Conservation (phyloP, 2,113 vertebrate genomes). For the Brachypteracias leptosomus region DNA sequence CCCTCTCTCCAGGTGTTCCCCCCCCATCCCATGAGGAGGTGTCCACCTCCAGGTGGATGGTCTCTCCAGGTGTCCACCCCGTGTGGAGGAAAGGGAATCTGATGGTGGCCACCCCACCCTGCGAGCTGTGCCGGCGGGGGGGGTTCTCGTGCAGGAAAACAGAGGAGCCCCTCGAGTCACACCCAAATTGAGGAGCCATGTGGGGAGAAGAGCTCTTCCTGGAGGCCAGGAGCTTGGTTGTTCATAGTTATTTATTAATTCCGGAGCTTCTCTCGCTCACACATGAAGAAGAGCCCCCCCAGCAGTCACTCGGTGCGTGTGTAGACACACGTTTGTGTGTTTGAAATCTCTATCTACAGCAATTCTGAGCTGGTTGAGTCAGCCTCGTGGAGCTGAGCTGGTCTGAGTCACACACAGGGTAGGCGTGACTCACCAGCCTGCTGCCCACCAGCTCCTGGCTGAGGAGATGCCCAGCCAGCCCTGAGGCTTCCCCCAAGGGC, state of each 20-base stretch:
- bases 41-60: too few species aligned
- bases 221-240: background rate
- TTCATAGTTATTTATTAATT: conserved; percentile 62
- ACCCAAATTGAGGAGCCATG: background rate
- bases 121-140: background rate
- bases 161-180: background rate
- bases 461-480: background rate
- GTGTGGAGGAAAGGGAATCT: background rate
- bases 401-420: background rate
- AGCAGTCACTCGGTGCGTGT: background rate
- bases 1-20: background rate
- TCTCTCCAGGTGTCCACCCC: too few species aligned
- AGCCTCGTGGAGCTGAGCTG: background rate
- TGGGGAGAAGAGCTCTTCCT: conserved; percentile 19
- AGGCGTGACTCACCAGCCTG: background rate
- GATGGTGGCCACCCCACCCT: background rate
- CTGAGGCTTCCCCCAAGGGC: background rate
- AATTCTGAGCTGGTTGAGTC: background rate
- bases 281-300: background rate
- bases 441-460: background rate
- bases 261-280: background rate
- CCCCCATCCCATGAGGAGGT: background rate
- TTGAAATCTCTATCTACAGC: background rate
- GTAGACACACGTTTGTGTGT: background rate
- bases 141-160: accelerated